Conservation (phyloP, 2,888 invertebrate species). For the Microplitis manilae region DNA sequence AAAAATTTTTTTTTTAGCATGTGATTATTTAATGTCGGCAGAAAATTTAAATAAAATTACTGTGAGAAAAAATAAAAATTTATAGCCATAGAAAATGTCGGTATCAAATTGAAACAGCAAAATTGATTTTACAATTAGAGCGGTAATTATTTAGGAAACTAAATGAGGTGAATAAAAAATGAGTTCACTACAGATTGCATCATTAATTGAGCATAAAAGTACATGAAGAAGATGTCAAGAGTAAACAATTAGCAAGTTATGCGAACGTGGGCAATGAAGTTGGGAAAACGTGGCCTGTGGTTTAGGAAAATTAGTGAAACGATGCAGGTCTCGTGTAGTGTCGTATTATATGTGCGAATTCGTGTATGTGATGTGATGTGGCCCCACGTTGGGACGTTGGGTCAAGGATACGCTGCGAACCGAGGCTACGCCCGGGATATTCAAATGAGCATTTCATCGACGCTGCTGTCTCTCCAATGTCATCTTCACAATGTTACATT, state of each 20-base stretch:
- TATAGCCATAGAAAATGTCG: too few species aligned
- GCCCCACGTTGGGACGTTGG: slow-evolving; percentile 34
- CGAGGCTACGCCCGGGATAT: slow-evolving; percentile 33
- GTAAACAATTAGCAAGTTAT: slow-evolving; percentile 30
- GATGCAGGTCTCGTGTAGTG: slow-evolving; percentile 44
- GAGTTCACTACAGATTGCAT: slow-evolving; percentile 3
- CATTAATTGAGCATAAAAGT: slow-evolving; percentile 1
- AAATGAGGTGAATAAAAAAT: background rate
- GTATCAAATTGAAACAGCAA: too few species aligned
- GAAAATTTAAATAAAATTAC: too few species aligned
- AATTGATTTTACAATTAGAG: too few species aligned
- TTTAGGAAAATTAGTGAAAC: slow-evolving; percentile 48
- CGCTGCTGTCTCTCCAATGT: background rate
- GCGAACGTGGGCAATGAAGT: slow-evolving; percentile 5
- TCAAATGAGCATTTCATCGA: slow-evolving; percentile 37
- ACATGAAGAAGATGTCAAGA: background rate
- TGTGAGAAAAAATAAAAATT: too few species aligned
- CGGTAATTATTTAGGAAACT: background rate
- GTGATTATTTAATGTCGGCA: too few species aligned
- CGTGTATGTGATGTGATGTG: slow-evolving; percentile 9
- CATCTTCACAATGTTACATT: background rate
- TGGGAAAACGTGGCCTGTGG: slow-evolving; percentile 14
- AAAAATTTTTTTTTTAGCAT: too few species aligned
- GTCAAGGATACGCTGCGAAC: slow-evolving; percentile 47
- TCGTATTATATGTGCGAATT: background rate